Evolutionary conservation across 2,888 invertebrate species (phyloP), one percentile per base, ranked within the genome.

Genomic region (Sabatieria punctata): DNA sequence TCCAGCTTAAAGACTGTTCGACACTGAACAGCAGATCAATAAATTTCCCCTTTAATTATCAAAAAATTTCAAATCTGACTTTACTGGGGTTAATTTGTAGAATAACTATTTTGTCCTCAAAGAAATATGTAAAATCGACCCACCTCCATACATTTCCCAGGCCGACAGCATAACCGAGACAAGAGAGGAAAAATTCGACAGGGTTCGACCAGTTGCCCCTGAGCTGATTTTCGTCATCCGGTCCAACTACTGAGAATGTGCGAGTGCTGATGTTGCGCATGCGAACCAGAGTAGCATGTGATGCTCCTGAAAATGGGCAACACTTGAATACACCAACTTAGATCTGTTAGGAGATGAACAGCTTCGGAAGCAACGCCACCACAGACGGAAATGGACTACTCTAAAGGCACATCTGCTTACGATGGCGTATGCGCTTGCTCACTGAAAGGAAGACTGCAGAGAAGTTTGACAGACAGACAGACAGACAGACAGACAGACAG

Each of bases 71-170:
- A 33, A 33, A 33, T 33, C n/a, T 33, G n/a, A 33, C 11, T n/a
- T 33, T 33, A 13, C 11, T 13, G n/a, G 11, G n/a, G 11, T 13
- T 11, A 33, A 33, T 33, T n/a, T n/a, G n/a, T n/a, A n/a, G n/a
- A n/a, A n/a, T n/a, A n/a, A n/a, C n/a, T n/a, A n/a, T n/a, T n/a
- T n/a, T n/a, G n/a, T n/a, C n/a, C n/a, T n/a, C n/a, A n/a, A n/a
- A n/a, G n/a, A n/a, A n/a, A n/a, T n/a, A n/a, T n/a, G n/a, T n/a
- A 6, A 8, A 19, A 18, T n/a, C 11, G 33, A 6, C 36, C 23
- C 23, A 63, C n/a, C 63, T 45, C 60, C 63, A 63, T 21, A 65
- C 59, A 47, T 76, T 76, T 30, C 76, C 76, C 15, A 76, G 63
- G 1, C 76, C 75, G 39, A 76, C 74, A 13, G 74, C 74, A 59